These are phyloP conservation scores for Lates japonicus DNA, from an alignment of 2,797 vertebrate genomes.

Conservation along the genomic window DNA sequence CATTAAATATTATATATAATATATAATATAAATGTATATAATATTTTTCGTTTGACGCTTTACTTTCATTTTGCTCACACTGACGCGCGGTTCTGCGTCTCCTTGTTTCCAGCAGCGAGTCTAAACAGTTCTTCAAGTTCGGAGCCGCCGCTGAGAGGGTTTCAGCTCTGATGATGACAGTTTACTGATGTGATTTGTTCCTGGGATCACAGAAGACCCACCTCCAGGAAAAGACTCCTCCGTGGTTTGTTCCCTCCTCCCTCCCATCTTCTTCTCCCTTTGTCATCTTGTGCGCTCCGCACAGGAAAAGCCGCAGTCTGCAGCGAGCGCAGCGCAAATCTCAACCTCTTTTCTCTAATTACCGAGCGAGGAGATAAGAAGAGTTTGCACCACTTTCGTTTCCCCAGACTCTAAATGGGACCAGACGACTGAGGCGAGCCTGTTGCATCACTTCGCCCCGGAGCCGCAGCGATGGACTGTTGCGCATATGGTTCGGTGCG, in stretches of 20 bases:
- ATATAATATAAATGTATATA: no score
- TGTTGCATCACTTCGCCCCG: conserved; percentile 1
- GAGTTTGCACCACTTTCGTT: conserved; percentile 35
- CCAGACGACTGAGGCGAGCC: conserved; percentile 36
- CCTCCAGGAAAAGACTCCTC: conserved; percentile 25
- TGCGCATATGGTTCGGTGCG: conserved; percentile 39
- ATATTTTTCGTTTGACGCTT: background rate
- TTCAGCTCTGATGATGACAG: background rate
- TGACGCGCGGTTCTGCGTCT: background rate
- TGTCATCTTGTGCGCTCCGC: conserved; percentile 2
- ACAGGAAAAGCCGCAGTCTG: background rate
- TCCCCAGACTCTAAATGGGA: conserved; percentile 62
- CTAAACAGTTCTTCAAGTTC: background rate
- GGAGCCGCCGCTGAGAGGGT: background rate
- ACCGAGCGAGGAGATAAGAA: background rate
- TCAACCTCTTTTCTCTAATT: background rate
- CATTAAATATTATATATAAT: no score
- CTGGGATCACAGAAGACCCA: conserved; percentile 23
- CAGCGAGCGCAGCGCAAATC: conserved; percentile 17
- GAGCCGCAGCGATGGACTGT: conserved; percentile 66
- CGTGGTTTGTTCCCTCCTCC: background rate
- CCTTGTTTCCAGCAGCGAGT: background rate
- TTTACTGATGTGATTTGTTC: background rate
- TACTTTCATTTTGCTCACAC: background rate
- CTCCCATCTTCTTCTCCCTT: background rate